Percentiles rank a stretch among this genome's conserved stretches.
phyloP scores from a whole-genome alignment of 2,888 invertebrate genomes.

The Trissonchulus latispiculum region DNA sequence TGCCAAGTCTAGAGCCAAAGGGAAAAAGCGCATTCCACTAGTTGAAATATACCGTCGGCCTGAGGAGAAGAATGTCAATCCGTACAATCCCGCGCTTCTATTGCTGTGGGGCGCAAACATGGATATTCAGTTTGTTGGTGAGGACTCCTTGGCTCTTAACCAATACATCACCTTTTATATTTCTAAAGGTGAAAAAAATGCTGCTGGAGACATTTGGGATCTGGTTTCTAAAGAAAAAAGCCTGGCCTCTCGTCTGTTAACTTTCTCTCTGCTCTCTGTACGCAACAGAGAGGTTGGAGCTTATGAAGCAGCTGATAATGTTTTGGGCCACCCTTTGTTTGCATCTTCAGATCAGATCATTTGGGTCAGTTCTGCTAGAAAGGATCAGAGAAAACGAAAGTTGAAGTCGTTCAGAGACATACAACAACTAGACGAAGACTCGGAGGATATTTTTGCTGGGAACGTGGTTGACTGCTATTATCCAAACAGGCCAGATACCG shows the following conservation, averaged over 20 bases:
- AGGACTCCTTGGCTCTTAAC: not conserved
- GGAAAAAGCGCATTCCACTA: not conserved
- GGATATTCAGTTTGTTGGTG: slow-evolving; percentile 21
- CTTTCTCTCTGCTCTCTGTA: not conserved
- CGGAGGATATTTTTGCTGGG: not conserved
- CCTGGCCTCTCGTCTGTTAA: not conserved
- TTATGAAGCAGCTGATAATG: slow-evolving; percentile 7
- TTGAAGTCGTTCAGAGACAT: not conserved
- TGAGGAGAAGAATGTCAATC: slow-evolving; percentile 11
- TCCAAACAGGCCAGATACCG: not conserved
- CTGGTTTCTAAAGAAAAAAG: not conserved
- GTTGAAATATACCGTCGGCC: not conserved
- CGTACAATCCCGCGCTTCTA: slow-evolving; percentile 17
- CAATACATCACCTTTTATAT: slow-evolving; percentile 11
- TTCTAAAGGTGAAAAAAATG: slow-evolving; percentile 12
- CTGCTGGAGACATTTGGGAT: not conserved
- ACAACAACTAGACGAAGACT: not conserved
- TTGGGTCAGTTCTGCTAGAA: not conserved
- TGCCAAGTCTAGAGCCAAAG: not conserved
- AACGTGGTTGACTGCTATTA: not conserved
- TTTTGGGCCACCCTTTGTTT: not conserved
- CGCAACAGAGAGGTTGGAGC: slow-evolving; percentile 3
- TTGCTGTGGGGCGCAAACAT: slow-evolving; percentile 19
- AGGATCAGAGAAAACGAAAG: not conserved
- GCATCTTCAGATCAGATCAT: not conserved